Evolutionary conservation across 2,888 invertebrate genomes (phyloP), one percentile per base, ranked within the genome.

Genomic region (Toxonevra muliebris): DNA sequence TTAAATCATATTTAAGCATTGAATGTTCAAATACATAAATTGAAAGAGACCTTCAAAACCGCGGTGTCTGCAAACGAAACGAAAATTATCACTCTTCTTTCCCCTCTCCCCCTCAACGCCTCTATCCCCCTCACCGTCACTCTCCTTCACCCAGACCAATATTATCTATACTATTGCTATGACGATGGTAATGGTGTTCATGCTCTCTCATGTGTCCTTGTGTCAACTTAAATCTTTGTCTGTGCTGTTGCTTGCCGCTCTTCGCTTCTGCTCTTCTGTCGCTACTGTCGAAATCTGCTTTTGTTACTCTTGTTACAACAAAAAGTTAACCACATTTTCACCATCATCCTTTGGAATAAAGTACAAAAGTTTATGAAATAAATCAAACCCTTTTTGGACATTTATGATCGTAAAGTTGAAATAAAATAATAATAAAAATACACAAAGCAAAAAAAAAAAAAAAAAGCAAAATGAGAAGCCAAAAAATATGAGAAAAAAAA

Each of bases 391-490:
- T 78, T 82, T 82, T 78, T 76, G 78, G 84, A 85, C 85, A 82
- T 85, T 85, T 85, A 84, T 83, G 84, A 82, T 84, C 83, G 79
- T 79, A 82, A 80, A 83, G 84, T 80, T 81, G 79, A 80, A 82
- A 79, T 80, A 78, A 78, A 80, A 81, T 79, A 77, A 79, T 75
- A 75, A 78, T 77, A 66, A 70, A 71, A 72, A 73, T 66, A 68
- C 62, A 73, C 71, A 71, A 71, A 68, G 65, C 74, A 73, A 20
- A 65, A 72, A 70, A 66, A 76, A 73, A 75, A 63, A 52, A n/a
- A 62, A 53, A 59, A 12, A 30, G 3, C 30, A 30, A 30, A 30
- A 30, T 30, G 30, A 30, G 30, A 30, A 30, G 30, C 30, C 30
- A 30, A 30, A 30, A 30, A 30, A 30, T 30, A 30, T 7, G 7